A percentile compares a stretch with the other conserved stretches of the same genome.
Conservation (phyloP, 2,113 vertebrate genomes). For the human (Homo sapiens) region GRCh38 chr12:23671501-23672000, state of each 20-base stretch:
- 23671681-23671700: conserved; percentile 49
- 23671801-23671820: conserved; percentile 18
- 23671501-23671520: conserved; percentile 78
- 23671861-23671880: conserved; percentile 85
- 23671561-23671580: conserved; percentile 49
- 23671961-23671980: conserved; percentile 97
- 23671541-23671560: conserved; percentile 21
- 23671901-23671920: conserved; percentile 89
- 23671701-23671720: conserved; percentile 61
- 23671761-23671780: conserved; percentile 11
- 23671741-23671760: not conserved
- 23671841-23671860: conserved; percentile 86
- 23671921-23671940: conserved; percentile 93
- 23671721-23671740: conserved; percentile 60
- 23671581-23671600: conserved; percentile 62
- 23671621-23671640: not conserved
- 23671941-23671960: conserved; percentile 94
- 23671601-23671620: conserved; percentile 52
- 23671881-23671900: conserved; percentile 93
- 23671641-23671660: conserved; percentile 21
- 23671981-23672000: conserved; percentile 93
- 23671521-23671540: conserved; percentile 71
- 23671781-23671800: not conserved
- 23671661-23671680: not conserved
- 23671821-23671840: conserved; percentile 65